These are phyloP conservation scores for Thamnophis sirtalis DNA, from an alignment of 2,113 vertebrate species.

Conservation along the genomic window DNA sequence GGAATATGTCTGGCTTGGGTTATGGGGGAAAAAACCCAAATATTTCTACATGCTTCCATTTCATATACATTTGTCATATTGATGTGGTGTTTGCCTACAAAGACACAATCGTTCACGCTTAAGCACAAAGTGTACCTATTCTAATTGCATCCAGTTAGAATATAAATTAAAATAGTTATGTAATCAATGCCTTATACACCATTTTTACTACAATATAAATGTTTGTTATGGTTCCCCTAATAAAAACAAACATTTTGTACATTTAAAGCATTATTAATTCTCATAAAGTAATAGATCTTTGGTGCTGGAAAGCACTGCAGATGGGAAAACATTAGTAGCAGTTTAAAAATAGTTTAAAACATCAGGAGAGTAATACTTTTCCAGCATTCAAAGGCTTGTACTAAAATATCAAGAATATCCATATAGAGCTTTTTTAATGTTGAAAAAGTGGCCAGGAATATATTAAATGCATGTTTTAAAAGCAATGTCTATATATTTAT, in stretches of 20 bases:
- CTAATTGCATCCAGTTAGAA: neutral
- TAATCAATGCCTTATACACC: conserved; percentile 44
- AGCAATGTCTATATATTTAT: neutral
- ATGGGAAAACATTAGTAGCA: neutral
- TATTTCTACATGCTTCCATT: neutral
- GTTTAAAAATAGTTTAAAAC: neutral
- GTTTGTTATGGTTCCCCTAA: neutral
- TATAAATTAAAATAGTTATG: conserved; percentile 27
- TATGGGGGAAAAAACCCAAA: neutral
- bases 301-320: neutral
- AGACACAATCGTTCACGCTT: neutral
- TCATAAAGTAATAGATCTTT: neutral
- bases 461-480: neutral
- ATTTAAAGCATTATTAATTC: neutral
- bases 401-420: neutral
- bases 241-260: neutral
- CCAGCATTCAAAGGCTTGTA: fast-evolving
- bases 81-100: neutral
- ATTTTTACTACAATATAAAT: conserved; percentile 29
- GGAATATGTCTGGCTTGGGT: neutral
- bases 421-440: neutral
- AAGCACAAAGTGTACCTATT: neutral
- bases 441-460: neutral
- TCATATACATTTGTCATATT: neutral
- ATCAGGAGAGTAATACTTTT: fast-evolving